Base-by-base conservation (phyloP, 2,797 vertebrate genomes). In the Peromyscus melanophrys region DNA sequence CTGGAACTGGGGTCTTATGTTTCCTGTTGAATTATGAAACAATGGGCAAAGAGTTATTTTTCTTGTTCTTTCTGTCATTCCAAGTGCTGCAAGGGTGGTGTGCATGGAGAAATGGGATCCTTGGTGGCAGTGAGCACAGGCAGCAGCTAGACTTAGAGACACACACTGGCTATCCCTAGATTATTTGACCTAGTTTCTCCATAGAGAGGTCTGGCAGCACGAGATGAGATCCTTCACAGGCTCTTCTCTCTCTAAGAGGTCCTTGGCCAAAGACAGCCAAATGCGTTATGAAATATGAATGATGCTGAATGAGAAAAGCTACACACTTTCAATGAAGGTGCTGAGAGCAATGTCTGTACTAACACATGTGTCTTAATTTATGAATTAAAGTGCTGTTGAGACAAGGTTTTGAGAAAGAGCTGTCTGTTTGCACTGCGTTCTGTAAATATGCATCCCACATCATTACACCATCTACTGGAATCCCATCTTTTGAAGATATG, bases 241-340 rank as follows among this genome's bases (percentile, higher is more conserved):
- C 52, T 84, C 95, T 92, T 97, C 95, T 89, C 96, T 97, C 76
- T 95, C 65, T 88, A 23, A n/a, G 89, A 89, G 91, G 87, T n/a
- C n/a, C 43, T 96, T 92, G 96, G 84, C 88, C 37, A 63, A 49
- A 65, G 77, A 71, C 97, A 52, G 43, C 96, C 89, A 93, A 90
- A 67, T 0, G 29, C 16, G 76, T 73, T 88, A 63, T 89, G 96
- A 95, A 83, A 92, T 84, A n/a, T 52, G 69, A 52, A 71, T 96
- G 96, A 97, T 59, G 81, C 75, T 87, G 77, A 71, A 63, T 19
- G 43, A 95, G 57, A 67, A 95, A 96, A 80, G 89, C 52, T 55
- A 67, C 93, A 55, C 40, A 85, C 90, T 92, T 95, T 94, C 95
- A 96, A 80, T n/a, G 93, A 92, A 97, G 95, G 95, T 49, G 84